Evolutionary conservation across 2,888 invertebrate genomes (phyloP).

Genomic region (Glaucopsyche alexis): DNA sequence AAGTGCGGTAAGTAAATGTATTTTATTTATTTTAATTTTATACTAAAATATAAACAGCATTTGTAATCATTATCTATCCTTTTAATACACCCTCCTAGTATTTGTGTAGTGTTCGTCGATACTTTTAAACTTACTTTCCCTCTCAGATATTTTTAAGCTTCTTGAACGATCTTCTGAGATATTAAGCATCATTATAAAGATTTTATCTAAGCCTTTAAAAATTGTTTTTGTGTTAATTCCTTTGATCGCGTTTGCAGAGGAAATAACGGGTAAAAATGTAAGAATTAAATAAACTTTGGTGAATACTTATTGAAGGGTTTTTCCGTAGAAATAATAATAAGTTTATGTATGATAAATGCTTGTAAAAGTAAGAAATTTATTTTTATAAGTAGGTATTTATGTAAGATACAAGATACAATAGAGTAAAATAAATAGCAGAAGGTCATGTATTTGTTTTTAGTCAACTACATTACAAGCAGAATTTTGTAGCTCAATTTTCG

Average conservation of each 20-base stretch:
- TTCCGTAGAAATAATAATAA: neutral
- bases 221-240: slow-evolving; percentile 6
- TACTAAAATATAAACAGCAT: too few relatives aligned
- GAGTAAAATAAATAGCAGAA: too few relatives aligned
- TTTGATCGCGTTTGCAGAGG: neutral
- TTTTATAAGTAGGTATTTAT: neutral
- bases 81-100: too few relatives aligned
- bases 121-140: neutral
- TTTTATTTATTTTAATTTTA: too few relatives aligned
- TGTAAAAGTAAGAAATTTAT: neutral
- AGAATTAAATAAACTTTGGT: neutral
- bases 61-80: too few relatives aligned
- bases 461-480: too few relatives aligned
- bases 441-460: too few relatives aligned
- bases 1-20: too few relatives aligned
- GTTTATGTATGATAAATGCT: too few relatives aligned
- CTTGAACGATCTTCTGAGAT: slow-evolving; percentile 1
- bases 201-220: slow-evolving; percentile 6
- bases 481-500: too few relatives aligned
- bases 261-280: slow-evolving; percentile 1
- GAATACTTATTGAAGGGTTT: neutral
- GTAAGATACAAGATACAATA: too few relatives aligned
- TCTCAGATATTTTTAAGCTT: neutral
- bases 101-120: too few relatives aligned
- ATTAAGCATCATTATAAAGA: slow-evolving; percentile 6